These are phyloP conservation scores for Cherax destructor DNA, from an alignment of 1,140 invertebrate species.

Conservation along the genomic window DNA sequence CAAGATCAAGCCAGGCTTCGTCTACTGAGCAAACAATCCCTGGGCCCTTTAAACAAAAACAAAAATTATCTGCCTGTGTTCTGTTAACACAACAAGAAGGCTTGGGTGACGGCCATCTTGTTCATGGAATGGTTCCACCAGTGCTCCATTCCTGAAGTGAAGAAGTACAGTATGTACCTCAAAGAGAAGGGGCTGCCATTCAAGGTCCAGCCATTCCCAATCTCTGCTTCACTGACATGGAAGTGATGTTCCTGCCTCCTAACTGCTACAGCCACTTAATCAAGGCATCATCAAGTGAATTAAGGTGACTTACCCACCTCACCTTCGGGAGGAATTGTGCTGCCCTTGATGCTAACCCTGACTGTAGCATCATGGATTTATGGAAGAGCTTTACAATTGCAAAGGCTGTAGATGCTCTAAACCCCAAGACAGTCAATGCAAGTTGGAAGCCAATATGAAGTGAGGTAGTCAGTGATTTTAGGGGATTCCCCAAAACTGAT, in stretches of 20 bases:
- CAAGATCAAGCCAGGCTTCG: not conserved
- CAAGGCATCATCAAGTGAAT: not conserved
- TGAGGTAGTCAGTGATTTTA: too few relatives aligned
- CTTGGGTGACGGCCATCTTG: not conserved
- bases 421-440: too few relatives aligned
- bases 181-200: not conserved
- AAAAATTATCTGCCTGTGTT: not conserved
- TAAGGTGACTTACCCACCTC: not conserved
- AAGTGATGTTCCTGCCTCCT: not conserved
- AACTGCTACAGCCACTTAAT: not conserved
- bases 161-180: not conserved
- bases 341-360: too few relatives aligned
- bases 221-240: not conserved
- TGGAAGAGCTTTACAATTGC: too few relatives aligned
- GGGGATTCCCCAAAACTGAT: too few relatives aligned
- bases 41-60: not conserved
- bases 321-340: too few relatives aligned
- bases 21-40: not conserved
- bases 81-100: conserved; percentile 9
- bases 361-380: too few relatives aligned
- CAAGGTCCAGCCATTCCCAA: conserved; percentile 4
- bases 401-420: too few relatives aligned
- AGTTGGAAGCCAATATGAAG: too few relatives aligned
- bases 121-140: conserved; percentile 21
- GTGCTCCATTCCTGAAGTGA: conserved; percentile 23